A percentile compares a stretch with the other conserved stretches of the same genome.
phyloP scores from a whole-genome alignment of 23 tunicate genomes.

The Styela clava region DNA sequence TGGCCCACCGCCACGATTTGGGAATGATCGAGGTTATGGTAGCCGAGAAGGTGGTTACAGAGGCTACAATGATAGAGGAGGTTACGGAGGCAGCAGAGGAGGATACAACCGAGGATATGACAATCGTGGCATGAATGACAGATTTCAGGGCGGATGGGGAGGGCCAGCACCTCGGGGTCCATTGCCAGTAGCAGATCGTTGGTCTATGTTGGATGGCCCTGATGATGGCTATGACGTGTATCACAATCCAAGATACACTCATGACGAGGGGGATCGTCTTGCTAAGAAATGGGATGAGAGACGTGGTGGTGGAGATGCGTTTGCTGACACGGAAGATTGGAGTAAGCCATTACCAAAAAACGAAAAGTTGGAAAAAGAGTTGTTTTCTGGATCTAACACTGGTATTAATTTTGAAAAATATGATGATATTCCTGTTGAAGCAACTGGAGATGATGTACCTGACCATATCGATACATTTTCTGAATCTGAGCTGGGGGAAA shows the following conservation, averaged over 20 bases:
- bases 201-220: constrained; percentile 26
- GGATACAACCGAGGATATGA: constrained; percentile 46
- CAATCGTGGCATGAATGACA: constrained; percentile 34
- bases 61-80: constrained; percentile 29
- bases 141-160: constrained; percentile 20
- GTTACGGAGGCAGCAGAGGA: constrained; percentile 20
- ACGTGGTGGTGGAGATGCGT: constrained; percentile 92
- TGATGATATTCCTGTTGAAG: constrained; percentile 98
- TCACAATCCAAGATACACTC: constrained; percentile 33
- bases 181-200: constrained; percentile 35
- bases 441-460: constrained; percentile 99
- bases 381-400: constrained; percentile 93
- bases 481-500: constrained; percentile 87
- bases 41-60: constrained; percentile 41
- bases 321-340: constrained; percentile 94
- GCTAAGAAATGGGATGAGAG: constrained; percentile 99
- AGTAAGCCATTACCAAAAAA: constrained; percentile 87
- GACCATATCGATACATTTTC: constrained; percentile 78
- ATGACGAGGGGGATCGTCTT: constrained; percentile 90
- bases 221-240: constrained; percentile 26
- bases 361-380: constrained; percentile 79
- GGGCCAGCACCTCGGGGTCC: neutral
- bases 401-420: constrained; percentile 99
- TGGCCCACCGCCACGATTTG: constrained; percentile 69
- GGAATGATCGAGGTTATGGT: constrained; percentile 57